A percentile compares a stretch with the other conserved stretches of the same genome.
Evolutionary conservation across 2,797 vertebrate species (phyloP).

Genomic region (Poecilia gillii): DNA sequence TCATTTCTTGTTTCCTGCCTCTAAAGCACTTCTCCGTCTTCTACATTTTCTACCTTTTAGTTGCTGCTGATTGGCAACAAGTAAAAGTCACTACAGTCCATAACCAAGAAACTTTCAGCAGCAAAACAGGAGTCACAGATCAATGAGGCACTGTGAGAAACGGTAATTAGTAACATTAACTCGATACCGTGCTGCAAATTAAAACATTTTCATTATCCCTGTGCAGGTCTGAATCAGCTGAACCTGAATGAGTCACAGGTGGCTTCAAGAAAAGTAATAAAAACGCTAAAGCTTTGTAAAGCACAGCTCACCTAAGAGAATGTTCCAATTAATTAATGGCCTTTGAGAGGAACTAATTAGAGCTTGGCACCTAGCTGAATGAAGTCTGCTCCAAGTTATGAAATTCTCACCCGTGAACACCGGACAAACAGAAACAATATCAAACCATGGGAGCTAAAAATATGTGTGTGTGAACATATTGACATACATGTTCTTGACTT

Average conservation of each 20-base stretch:
- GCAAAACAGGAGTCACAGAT: neutral
- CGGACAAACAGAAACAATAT: neutral
- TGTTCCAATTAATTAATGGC: conserved; percentile 22
- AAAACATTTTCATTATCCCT: neutral
- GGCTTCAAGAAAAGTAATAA: neutral
- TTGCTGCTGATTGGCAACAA: neutral
- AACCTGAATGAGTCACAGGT: neutral
- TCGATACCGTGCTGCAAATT: neutral
- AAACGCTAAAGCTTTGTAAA: conserved; percentile 1
- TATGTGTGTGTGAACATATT: neutral
- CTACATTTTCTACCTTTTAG: neutral
- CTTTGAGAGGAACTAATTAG: conserved; percentile 42
- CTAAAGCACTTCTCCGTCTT: neutral
- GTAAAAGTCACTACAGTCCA: neutral
- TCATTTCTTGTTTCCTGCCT: neutral
- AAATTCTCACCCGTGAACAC: neutral
- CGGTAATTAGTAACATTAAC: neutral
- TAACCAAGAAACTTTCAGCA: neutral
- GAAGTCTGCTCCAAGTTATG: neutral
- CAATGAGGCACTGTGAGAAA: neutral
- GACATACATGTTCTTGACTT: neutral
- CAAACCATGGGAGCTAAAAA: neutral
- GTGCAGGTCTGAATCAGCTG: neutral
- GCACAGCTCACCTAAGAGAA: conserved; percentile 7
- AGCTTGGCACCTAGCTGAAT: conserved; percentile 15